A percentile compares a stretch with the other conserved stretches of the same genome.
Conservation (phyloP, 2,797 vertebrate species). For the Gallinago stenura region DNA sequence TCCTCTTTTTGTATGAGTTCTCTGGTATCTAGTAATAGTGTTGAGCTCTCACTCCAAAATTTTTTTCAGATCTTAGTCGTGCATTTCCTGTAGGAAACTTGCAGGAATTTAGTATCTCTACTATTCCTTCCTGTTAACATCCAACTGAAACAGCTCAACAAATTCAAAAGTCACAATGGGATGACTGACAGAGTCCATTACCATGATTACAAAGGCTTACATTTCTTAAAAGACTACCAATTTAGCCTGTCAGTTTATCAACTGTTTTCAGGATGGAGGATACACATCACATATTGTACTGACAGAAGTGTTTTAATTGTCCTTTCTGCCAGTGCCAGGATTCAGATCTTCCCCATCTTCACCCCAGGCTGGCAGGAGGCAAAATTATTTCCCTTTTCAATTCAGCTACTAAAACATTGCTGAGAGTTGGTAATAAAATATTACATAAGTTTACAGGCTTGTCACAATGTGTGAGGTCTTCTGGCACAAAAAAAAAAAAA, state of each 20-base stretch:
- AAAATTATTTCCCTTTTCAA: neutral
- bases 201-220: neutral
- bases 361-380: neutral
- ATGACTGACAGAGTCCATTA: neutral
- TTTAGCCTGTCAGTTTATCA: neutral
- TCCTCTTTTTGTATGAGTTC: neutral
- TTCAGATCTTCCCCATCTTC: neutral
- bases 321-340: neutral
- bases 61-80: neutral
- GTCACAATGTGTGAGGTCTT: neutral
- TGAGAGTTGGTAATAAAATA: neutral
- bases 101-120: neutral
- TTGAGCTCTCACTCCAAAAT: neutral
- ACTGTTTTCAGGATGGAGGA: neutral
- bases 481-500: neutral
- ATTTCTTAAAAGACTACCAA: neutral
- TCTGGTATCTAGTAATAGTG: neutral
- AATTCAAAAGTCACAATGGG: neutral
- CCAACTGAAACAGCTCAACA: neutral
- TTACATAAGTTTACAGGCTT: neutral
- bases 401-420: neutral
- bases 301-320: conserved; percentile 13
- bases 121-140: neutral
- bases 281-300: neutral
- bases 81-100: neutral